These are phyloP conservation scores for Perca flavescens DNA, from an alignment of 2,113 vertebrate genomes.

Conservation along the genomic window DNA sequence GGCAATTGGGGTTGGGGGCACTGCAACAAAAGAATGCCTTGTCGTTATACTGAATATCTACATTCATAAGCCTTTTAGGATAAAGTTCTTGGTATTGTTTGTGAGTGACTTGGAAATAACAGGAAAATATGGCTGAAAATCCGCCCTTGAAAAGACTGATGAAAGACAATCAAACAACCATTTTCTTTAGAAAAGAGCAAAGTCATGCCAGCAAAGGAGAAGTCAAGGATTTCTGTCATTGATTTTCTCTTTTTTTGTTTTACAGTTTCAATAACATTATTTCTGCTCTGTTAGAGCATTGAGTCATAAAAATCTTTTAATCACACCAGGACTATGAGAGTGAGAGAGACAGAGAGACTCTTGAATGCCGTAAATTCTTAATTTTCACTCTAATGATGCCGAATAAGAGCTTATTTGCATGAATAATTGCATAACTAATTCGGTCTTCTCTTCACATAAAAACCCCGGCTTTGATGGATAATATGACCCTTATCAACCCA, in stretches of 20 bases:
- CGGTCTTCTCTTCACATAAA: constrained; percentile 48
- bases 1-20: constrained; percentile 93
- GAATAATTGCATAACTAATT: constrained; percentile 69
- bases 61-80: not conserved
- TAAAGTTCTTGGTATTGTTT: not conserved
- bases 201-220: constrained; percentile 33
- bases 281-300: constrained; percentile 50
- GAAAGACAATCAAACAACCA: not conserved
- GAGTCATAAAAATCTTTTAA: constrained; percentile 67
- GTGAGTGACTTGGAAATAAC: not conserved
- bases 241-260: constrained; percentile 51
- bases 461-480: constrained; percentile 48
- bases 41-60: not conserved
- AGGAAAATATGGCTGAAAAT: not conserved
- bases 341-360: constrained; percentile 18
- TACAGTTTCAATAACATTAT: constrained; percentile 58
- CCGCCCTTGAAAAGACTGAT: not conserved
- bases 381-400: constrained; percentile 60
- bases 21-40: constrained; percentile 72
- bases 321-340: constrained; percentile 49
- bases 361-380: constrained; percentile 49
- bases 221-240: constrained; percentile 42
- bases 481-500: constrained; percentile 50
- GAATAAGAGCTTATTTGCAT: constrained; percentile 70
- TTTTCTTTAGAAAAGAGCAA: constrained; percentile 14